Conservation (phyloP, 2,888 invertebrate genomes). For the Limenitis camilla region DNA sequence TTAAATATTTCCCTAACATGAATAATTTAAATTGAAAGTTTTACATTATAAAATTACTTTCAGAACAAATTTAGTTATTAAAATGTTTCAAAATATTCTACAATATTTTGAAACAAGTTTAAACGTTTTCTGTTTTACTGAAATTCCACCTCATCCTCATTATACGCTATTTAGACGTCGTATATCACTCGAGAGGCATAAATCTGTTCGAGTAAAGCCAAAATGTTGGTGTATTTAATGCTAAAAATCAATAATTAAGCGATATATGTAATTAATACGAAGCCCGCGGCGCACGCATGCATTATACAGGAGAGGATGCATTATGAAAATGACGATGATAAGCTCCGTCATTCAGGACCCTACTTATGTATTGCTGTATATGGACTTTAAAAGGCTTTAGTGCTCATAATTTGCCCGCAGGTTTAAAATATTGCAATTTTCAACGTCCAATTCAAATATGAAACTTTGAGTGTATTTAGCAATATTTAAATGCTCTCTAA, state of each 20-base stretch:
- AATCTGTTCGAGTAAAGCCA: constrained; percentile 36
- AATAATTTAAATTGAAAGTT: too few relatives aligned
- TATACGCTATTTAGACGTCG: constrained; percentile 27
- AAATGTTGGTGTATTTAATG: constrained; percentile 57
- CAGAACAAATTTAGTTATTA: too few relatives aligned
- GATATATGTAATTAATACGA: constrained; percentile 70
- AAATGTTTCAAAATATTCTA: background rate
- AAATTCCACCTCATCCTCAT: constrained; percentile 13
- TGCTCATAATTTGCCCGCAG: constrained; percentile 5
- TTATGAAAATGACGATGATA: constrained; percentile 58
- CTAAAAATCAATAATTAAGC: constrained; percentile 73
- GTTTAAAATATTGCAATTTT: constrained; percentile 2
- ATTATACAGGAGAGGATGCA: constrained; percentile 53
- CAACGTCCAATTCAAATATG: background rate
- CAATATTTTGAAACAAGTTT: background rate
- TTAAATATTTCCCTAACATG: too few relatives aligned
- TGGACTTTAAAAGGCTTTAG: constrained; percentile 13
- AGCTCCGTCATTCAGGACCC: constrained; percentile 37
- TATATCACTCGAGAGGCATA: constrained; percentile 30
- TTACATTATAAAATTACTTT: too few relatives aligned
- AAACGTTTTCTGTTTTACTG: background rate
- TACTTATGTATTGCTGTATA: constrained; percentile 22
- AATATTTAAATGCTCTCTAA: background rate
- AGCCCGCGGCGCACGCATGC: constrained; percentile 32
- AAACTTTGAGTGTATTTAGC: background rate